These are phyloP conservation scores for Catostylus mosaicus DNA, from an alignment of 30 jellyfish, hydroid and myxozoan genomes.

Conservation along the genomic window DNA sequence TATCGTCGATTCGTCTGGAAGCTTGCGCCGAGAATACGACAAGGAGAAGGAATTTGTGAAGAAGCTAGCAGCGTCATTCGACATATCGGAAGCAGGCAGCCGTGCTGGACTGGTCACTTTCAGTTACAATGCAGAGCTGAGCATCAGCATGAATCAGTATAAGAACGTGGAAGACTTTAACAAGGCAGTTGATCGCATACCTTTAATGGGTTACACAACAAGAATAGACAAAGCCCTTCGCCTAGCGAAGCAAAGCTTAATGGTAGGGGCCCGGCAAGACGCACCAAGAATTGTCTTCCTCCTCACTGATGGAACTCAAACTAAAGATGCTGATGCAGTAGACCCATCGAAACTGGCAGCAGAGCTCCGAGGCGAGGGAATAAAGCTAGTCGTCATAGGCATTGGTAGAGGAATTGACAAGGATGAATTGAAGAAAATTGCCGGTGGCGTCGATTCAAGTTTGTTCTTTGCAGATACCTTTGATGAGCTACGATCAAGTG, in stretches of 20 bases:
- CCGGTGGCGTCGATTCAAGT: constrained; percentile 67
- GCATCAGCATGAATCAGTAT: constrained; percentile 70
- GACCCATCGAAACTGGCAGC: constrained; percentile 74
- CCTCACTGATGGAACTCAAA: constrained; percentile 92
- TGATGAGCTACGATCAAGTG: constrained; percentile 59
- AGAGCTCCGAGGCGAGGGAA: constrained; percentile 66
- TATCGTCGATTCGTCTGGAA: constrained; percentile 96
- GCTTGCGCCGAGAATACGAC: constrained; percentile 74
- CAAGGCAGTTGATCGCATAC: constrained; percentile 85
- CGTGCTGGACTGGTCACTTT: constrained; percentile 88
- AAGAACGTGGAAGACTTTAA: constrained; percentile 64
- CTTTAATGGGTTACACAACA: constrained; percentile 88
- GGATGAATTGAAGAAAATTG: constrained; percentile 75
- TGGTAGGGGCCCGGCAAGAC: constrained; percentile 83
- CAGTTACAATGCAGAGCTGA: constrained; percentile 84
- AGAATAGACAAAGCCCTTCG: constrained; percentile 92
- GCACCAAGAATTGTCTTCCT: constrained; percentile 76
- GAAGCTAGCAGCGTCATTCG: constrained; percentile 69
- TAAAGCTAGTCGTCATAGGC: constrained; percentile 74
- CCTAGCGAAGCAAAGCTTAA: constrained; percentile 68
- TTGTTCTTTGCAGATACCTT: constrained; percentile 70
- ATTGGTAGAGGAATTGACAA: constrained; percentile 72
- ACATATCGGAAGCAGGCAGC: constrained; percentile 70
- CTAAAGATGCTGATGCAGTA: constrained; percentile 79
- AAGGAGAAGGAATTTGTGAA: constrained; percentile 90